Percentiles rank a stretch among this genome's conserved stretches.
Conservation (phyloP, 2,888 invertebrate genomes). For the Caenorhabditis macrosperma region DNA sequence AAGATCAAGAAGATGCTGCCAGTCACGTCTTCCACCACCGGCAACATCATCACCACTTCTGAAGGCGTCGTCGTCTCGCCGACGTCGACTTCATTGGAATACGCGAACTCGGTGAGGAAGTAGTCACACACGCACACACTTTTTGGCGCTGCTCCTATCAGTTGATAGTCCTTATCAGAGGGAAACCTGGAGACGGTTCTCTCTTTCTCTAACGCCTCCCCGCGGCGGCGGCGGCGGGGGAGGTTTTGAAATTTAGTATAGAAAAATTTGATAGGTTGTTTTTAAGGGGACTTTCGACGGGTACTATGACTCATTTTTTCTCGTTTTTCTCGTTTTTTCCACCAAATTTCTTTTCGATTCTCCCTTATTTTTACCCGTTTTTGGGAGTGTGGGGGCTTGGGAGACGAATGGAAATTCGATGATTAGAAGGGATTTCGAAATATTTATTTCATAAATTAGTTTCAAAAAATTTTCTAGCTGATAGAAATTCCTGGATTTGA, state of each 20-base stretch:
- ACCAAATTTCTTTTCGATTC: too few relatives aligned
- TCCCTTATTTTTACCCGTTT: too few relatives aligned
- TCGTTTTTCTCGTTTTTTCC: neutral
- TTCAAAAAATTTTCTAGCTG: too few relatives aligned
- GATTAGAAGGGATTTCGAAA: too few relatives aligned
- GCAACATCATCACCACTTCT: neutral
- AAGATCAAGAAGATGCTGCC: neutral
- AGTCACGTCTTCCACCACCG: neutral
- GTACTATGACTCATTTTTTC: neutral
- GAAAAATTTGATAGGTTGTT: neutral
- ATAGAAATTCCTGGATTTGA: too few relatives aligned
- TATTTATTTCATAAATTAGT: too few relatives aligned
- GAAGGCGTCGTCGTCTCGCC: neutral
- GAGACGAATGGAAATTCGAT: too few relatives aligned
- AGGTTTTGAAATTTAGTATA: neutral
- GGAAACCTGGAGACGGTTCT: neutral
- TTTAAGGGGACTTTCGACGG: neutral
- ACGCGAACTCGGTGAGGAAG: constrained; percentile 7
- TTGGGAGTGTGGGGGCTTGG: too few relatives aligned
- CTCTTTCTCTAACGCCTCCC: neutral
- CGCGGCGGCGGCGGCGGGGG: too few relatives aligned
- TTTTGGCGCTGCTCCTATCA: neutral
- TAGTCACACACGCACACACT: too few relatives aligned
- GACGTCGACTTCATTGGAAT: neutral
- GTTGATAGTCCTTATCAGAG: neutral